These are phyloP conservation scores for Anoplopoma fimbria DNA, from an alignment of 2,113 vertebrate species.

Conservation along the genomic window DNA sequence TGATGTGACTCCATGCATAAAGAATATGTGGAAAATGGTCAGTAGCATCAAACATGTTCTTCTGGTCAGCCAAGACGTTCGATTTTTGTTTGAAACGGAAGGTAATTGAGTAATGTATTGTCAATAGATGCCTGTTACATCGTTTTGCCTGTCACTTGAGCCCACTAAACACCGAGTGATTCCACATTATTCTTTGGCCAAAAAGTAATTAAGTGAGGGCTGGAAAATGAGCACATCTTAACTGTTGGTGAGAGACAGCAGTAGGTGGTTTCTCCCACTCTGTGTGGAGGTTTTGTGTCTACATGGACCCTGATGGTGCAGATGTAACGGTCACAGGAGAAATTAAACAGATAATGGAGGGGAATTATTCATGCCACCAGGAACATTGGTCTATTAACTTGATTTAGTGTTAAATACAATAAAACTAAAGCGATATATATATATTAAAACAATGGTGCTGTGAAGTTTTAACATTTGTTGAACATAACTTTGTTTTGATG, in stretches of 20 bases:
- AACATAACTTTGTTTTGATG: not conserved
- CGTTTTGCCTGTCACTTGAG: not conserved
- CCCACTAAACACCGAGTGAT: not conserved
- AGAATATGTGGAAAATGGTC: not conserved
- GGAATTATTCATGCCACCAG: not conserved
- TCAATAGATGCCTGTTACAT: not conserved
- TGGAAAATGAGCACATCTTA: not conserved
- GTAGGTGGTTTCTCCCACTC: not conserved
- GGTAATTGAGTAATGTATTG: not conserved
- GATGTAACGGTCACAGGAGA: constrained; percentile 33
- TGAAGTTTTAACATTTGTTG: constrained; percentile 5
- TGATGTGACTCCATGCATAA: not conserved
- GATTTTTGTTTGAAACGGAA: not conserved
- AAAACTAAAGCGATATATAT: not conserved
- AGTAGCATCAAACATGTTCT: not conserved
- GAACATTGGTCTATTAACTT: constrained; percentile 34
- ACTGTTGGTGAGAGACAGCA: not conserved
- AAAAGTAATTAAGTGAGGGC: not conserved
- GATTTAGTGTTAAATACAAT: constrained; percentile 12
- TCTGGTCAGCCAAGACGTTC: not conserved
- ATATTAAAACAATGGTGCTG: no score
- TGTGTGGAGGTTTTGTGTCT: not conserved
- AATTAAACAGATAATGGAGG: constrained; percentile 28
- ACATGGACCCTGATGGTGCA: not conserved
- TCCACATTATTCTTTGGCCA: constrained; percentile 10